phyloP scores from a whole-genome alignment of 2,797 vertebrate species.

The Arrhamphus sclerolepis region DNA sequence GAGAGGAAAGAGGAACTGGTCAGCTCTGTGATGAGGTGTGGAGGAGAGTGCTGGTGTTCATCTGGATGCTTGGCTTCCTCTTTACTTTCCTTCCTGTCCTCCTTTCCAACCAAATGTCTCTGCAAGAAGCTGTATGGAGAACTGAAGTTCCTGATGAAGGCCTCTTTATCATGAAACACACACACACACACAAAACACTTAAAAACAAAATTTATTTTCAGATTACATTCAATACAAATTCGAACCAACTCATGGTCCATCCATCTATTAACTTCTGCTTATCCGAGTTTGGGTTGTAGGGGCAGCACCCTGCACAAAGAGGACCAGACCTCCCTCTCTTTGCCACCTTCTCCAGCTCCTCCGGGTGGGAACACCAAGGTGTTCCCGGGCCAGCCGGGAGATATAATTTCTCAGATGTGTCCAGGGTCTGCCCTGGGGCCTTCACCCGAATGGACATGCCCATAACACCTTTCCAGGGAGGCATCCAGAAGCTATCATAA shows the following conservation, averaged over 20 bases:
- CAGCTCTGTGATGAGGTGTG: conserved; percentile 85
- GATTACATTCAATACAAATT: not conserved
- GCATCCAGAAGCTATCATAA: too few species aligned
- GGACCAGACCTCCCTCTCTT: too few species aligned
- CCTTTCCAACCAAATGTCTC: conserved; percentile 88
- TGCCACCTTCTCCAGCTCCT: too few species aligned
- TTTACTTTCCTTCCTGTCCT: conserved; percentile 5
- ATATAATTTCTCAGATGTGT: too few species aligned
- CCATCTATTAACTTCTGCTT: too few species aligned
- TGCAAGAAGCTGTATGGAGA: conserved; percentile 88
- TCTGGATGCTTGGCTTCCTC: conserved; percentile 50
- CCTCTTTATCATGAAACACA: conserved; percentile 75
- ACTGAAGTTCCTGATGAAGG: conserved; percentile 95
- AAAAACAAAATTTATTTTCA: not conserved
- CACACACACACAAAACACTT: not conserved
- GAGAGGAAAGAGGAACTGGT: conserved; percentile 87
- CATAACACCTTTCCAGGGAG: too few species aligned
- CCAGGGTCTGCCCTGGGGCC: too few species aligned
- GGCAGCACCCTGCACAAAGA: too few species aligned
- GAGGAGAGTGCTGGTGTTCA: conserved; percentile 33
- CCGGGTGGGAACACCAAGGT: too few species aligned
- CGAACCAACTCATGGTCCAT: not conserved
- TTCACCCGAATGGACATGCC: too few species aligned
- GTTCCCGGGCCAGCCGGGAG: too few species aligned
- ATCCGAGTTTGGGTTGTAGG: too few species aligned